Evolutionary conservation across 2,797 vertebrate genomes (phyloP).

Genomic region (Chloroceryle inda): DNA sequence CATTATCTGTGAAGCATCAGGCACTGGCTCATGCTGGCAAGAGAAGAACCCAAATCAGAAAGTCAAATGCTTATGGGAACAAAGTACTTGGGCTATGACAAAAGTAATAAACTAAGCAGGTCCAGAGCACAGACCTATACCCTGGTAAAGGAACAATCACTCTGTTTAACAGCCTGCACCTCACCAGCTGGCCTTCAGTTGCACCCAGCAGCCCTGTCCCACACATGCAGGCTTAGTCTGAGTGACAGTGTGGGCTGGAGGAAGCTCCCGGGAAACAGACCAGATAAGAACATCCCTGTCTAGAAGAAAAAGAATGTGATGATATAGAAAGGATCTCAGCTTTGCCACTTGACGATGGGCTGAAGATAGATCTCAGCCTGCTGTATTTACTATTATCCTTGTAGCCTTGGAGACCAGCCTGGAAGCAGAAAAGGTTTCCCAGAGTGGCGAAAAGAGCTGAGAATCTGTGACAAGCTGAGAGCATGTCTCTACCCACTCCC

Average conservation of each 20-base stretch:
- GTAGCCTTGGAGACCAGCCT: background rate
- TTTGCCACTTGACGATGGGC: background rate
- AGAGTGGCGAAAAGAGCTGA: background rate
- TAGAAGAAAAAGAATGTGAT: background rate
- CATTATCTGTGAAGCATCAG: background rate
- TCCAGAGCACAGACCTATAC: background rate
- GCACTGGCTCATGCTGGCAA: background rate
- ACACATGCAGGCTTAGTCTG: background rate
- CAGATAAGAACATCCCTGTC: background rate
- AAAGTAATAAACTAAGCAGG: background rate
- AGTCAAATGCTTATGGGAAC: background rate
- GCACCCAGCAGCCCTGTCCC: background rate
- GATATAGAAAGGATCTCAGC: fast-evolving
- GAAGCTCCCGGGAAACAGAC: background rate
- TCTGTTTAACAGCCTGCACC: background rate
- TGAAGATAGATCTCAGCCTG: background rate
- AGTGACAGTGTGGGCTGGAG: background rate
- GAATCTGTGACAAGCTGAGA: background rate
- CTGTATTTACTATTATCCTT: background rate
- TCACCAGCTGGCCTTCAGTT: background rate
- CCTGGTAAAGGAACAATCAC: background rate
- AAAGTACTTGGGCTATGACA: background rate
- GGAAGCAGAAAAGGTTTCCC: background rate
- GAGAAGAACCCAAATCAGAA: background rate
- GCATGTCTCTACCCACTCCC: background rate